Evolutionary conservation across 2,797 vertebrate genomes (phyloP).

Genomic region (Moxostoma hubbsi): DNA sequence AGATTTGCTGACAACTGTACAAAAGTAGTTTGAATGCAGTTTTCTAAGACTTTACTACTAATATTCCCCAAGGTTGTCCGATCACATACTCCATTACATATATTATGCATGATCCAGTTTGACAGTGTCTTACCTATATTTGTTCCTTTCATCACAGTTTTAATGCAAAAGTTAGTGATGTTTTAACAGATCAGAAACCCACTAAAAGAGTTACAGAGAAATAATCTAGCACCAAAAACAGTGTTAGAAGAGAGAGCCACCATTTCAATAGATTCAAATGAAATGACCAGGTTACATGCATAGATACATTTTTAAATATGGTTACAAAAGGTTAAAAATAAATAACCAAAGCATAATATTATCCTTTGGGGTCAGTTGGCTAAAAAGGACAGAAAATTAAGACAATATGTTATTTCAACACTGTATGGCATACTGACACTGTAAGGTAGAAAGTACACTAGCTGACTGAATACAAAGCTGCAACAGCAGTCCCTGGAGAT

Average conservation of each 20-base stretch:
- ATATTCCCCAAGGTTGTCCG: not conserved
- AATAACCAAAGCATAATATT: conserved; percentile 42
- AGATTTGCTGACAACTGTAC: too few species aligned
- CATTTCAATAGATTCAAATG: conserved; percentile 5
- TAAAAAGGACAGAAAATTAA: conserved; percentile 36
- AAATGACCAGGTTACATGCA: conserved; percentile 15
- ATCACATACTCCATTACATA: not conserved
- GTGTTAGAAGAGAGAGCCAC: conserved; percentile 60
- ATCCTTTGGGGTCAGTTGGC: conserved; percentile 39
- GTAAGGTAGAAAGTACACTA: conserved; percentile 1
- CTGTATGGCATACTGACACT: conserved; percentile 27
- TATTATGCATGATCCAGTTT: not conserved
- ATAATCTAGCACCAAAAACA: conserved; percentile 50
- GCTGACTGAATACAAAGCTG: conserved; percentile 27
- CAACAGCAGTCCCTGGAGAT: conserved; percentile 61
- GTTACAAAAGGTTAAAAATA: conserved; percentile 53
- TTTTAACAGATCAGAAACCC: conserved; percentile 20
- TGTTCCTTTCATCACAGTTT: conserved; percentile 45
- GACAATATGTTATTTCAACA: conserved; percentile 44
- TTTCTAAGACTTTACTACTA: not conserved
- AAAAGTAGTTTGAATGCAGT: not conserved
- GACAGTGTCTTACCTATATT: conserved; percentile 48
- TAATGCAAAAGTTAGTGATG: conserved; percentile 52
- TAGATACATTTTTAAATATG: conserved; percentile 30
- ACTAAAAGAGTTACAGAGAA: not conserved